Evolutionary conservation across 2,888 invertebrate species (phyloP).

Genomic region (Taenaris catops): DNA sequence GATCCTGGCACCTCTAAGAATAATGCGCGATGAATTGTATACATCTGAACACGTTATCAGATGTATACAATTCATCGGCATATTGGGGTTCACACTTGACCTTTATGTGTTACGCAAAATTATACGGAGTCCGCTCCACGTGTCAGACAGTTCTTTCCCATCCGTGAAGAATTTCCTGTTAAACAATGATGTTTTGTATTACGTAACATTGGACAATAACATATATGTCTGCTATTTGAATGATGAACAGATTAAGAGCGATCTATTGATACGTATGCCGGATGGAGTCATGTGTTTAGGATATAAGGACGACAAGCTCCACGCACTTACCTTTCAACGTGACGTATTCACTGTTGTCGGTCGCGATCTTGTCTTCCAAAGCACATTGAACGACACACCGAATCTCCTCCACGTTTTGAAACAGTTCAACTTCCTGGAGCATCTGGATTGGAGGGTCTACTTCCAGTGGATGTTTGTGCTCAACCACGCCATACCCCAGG

Average conservation of each 20-base stretch:
- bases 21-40: too few species aligned
- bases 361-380: conserved; percentile 27
- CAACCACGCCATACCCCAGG: conserved; percentile 39
- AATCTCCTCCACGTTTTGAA: conserved; percentile 38
- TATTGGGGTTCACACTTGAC: conserved; percentile 35
- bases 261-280: conserved; percentile 26
- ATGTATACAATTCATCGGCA: too few species aligned
- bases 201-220: conserved; percentile 39
- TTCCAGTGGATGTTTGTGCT: conserved; percentile 49
- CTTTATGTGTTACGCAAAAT: conserved; percentile 39
- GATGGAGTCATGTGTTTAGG: conserved; percentile 45
- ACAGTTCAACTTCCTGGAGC: conserved; percentile 47
- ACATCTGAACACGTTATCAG: too few species aligned
- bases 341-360: conserved; percentile 37
- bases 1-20: too few species aligned
- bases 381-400: conserved; percentile 29
- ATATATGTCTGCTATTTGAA: conserved; percentile 35
- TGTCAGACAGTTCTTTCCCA: conserved; percentile 32
- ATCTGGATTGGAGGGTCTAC: conserved; percentile 51
- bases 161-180: conserved; percentile 43
- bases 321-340: conserved; percentile 41
- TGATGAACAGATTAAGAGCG: conserved; percentile 22
- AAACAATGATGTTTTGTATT: conserved; percentile 35
- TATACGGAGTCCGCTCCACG: conserved; percentile 18
- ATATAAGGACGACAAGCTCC: conserved; percentile 30